phyloP scores from a whole-genome alignment of 2,888 invertebrate genomes.

The Cephus runcator region DNA sequence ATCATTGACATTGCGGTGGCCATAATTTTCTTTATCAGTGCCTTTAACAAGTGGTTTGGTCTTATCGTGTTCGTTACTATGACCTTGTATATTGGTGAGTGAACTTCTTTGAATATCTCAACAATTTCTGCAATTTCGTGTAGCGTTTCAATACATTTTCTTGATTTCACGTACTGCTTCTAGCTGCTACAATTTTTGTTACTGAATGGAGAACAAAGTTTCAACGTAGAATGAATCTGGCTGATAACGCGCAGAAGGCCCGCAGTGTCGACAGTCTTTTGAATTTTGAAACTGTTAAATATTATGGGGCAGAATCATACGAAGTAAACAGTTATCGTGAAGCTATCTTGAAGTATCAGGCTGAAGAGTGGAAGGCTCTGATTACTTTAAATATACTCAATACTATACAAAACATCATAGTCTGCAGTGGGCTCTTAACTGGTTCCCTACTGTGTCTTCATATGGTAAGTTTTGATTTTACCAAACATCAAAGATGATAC shows the following conservation, averaged over 20 bases:
- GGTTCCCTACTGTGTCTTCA: conserved; percentile 92
- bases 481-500: not conserved
- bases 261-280: conserved; percentile 95
- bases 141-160: not conserved
- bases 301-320: conserved; percentile 93
- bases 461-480: conserved; percentile 70
- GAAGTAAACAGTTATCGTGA: conserved; percentile 88
- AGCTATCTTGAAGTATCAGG: conserved; percentile 88
- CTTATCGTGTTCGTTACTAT: conserved; percentile 94
- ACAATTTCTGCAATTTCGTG: not conserved
- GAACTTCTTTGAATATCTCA: not conserved
- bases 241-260: conserved; percentile 92
- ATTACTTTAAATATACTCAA: conserved; percentile 91
- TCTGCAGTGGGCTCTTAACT: conserved; percentile 84
- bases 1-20: conserved; percentile 93
- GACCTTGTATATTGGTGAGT: conserved; percentile 90
- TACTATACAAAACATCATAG: conserved; percentile 89
- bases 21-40: conserved; percentile 85
- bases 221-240: conserved; percentile 91
- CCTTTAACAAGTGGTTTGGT: conserved; percentile 95
- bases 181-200: conserved; percentile 86
- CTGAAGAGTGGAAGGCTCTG: conserved; percentile 89
- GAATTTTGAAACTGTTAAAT: conserved; percentile 99
- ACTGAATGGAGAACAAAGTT: conserved; percentile 99
- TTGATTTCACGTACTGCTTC: conserved; percentile 34